phyloP scores from a whole-genome alignment of 2,888 invertebrate species.

The Hypsopygia costalis region DNA sequence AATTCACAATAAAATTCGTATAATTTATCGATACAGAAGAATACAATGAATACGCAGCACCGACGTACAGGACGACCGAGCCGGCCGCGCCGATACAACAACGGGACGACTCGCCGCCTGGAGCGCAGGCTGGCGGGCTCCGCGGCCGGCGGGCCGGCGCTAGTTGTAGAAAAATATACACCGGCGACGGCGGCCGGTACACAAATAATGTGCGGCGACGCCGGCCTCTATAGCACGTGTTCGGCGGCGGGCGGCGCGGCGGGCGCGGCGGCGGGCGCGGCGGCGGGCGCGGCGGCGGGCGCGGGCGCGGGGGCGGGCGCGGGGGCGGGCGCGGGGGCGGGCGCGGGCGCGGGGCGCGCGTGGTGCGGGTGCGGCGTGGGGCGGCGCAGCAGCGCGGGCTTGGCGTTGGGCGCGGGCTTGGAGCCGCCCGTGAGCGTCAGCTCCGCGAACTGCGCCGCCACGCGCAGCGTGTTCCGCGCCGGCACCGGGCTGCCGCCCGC shows the following conservation, averaged over 20 bases:
- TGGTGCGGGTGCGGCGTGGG: conserved; percentile 78
- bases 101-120: too few relatives aligned
- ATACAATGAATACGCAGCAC: too few relatives aligned
- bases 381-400: conserved; percentile 87
- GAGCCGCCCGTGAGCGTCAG: conserved; percentile 82
- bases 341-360: conserved; percentile 21
- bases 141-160: too few relatives aligned
- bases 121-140: too few relatives aligned
- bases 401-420: conserved; percentile 88
- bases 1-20: too few relatives aligned
- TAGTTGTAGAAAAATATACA: too few relatives aligned
- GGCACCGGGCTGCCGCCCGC: conserved; percentile 70
- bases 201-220: background rate
- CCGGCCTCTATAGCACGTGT: background rate
- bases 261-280: conserved; percentile 3
- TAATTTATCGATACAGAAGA: too few relatives aligned
- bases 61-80: too few relatives aligned
- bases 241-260: conserved; percentile 6
- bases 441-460: conserved; percentile 83
- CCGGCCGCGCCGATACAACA: too few relatives aligned
- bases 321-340: conserved; percentile 12
- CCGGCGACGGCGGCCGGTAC: too few relatives aligned
- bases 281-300: conserved; percentile 5
- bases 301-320: conserved; percentile 9
- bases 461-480: conserved; percentile 81